These are phyloP conservation scores for Myodes glareolus DNA, from an alignment of 2,113 vertebrate species.

Conservation along the genomic window DNA sequence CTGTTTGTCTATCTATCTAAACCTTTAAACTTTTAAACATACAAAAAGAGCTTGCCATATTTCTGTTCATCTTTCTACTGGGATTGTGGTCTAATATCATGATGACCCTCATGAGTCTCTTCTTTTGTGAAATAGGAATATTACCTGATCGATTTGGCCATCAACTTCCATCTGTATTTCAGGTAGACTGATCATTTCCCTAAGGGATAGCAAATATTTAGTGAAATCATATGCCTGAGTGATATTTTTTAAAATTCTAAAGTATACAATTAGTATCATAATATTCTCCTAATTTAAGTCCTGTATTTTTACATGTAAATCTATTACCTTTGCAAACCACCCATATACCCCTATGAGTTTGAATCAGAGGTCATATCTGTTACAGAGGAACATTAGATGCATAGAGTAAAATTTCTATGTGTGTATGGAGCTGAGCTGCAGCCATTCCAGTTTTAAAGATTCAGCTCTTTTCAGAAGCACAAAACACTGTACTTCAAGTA, in stretches of 20 bases:
- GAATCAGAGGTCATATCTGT: background rate
- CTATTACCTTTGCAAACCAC: background rate
- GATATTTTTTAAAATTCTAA: background rate
- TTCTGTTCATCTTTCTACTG: background rate
- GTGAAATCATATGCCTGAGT: background rate
- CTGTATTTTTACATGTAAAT: constrained; percentile 2
- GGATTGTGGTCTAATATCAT: background rate
- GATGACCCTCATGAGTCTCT: background rate
- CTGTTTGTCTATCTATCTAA: too few relatives aligned
- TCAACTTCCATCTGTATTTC: background rate
- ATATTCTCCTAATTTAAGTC: background rate
- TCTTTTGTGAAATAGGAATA: background rate
- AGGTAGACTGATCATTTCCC: background rate
- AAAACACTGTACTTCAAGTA: background rate
- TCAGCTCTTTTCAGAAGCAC: background rate
- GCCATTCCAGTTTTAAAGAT: background rate
- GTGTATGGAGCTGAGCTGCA: background rate
- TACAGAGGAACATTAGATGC: background rate
- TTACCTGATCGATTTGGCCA: background rate
- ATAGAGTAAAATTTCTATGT: background rate
- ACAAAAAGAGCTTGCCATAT: background rate
- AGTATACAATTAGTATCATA: background rate
- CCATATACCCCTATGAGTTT: background rate
- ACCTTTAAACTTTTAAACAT: background rate
- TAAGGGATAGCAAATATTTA: background rate